Evolutionary conservation across 1,140 invertebrate genomes (phyloP).

Genomic region (Hypsibius dujardini): DNA sequence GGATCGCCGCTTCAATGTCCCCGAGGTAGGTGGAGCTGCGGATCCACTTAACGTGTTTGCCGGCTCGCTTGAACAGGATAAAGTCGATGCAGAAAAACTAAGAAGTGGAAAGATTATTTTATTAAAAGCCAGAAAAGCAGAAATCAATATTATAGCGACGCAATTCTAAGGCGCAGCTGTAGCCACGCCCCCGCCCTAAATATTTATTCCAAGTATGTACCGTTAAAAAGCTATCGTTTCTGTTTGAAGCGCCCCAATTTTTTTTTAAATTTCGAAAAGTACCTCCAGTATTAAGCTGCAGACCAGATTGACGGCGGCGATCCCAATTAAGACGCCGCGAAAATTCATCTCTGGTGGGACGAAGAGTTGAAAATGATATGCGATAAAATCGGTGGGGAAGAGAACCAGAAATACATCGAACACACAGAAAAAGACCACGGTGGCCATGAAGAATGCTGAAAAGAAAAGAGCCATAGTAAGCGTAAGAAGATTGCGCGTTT

Average conservation of each 20-base stretch:
- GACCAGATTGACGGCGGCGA: slow-evolving; percentile 41
- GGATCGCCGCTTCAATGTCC: slow-evolving; percentile 10
- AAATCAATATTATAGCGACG: too few relatives aligned
- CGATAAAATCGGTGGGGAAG: neutral
- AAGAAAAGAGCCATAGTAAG: too few relatives aligned
- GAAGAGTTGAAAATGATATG: slow-evolving; percentile 42
- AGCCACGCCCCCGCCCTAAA: too few relatives aligned
- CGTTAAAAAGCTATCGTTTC: too few relatives aligned
- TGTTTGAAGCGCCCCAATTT: too few relatives aligned
- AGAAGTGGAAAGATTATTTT: neutral
- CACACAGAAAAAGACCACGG: neutral
- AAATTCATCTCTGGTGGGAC: slow-evolving; percentile 47
- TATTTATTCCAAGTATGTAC: too few relatives aligned
- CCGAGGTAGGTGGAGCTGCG: slow-evolving; percentile 10
- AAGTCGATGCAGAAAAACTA: slow-evolving; percentile 8
- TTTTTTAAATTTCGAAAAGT: neutral
- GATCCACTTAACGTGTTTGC: slow-evolving; percentile 15
- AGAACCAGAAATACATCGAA: neutral
- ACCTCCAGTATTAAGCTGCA: slow-evolving; percentile 42
- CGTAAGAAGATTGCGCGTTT: too few relatives aligned
- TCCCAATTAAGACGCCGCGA: slow-evolving; percentile 41
- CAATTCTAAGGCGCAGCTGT: too few relatives aligned
- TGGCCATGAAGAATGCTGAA: slow-evolving; percentile 13
- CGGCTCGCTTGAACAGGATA: neutral
- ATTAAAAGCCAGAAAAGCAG: too few relatives aligned